Percentiles rank a stretch among this genome's conserved stretches.
Evolutionary conservation across 2,113 vertebrate species (phyloP).

Genomic region (Charadrius vociferus): DNA sequence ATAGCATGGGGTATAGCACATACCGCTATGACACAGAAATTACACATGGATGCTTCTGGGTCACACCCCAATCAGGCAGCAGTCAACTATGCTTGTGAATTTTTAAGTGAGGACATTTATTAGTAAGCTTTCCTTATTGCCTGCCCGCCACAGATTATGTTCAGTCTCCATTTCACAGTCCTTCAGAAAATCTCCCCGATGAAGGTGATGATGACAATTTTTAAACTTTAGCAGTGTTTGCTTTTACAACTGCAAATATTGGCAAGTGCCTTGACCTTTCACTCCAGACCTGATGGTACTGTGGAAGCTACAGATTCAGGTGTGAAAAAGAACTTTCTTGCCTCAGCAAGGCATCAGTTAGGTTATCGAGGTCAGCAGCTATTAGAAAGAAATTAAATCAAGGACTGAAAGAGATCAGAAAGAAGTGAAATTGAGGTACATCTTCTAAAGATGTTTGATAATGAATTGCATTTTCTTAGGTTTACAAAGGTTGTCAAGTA

Average conservation of each 20-base stretch:
- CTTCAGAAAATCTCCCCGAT: not conserved
- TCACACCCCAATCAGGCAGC: not conserved
- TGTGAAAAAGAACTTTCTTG: not conserved
- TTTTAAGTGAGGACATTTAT: not conserved
- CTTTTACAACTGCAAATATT: not conserved
- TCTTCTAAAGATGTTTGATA: not conserved
- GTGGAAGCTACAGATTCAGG: not conserved
- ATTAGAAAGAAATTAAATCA: not conserved
- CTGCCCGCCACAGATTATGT: not conserved
- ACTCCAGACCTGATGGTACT: not conserved
- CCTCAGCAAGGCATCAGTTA: not conserved
- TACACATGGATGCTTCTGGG: not conserved
- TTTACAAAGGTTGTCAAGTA: not conserved
- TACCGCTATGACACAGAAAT: fast-evolving
- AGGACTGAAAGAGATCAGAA: not conserved
- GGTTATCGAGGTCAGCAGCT: not conserved
- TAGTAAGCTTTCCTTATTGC: not conserved
- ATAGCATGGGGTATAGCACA: too few species aligned
- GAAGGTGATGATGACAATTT: not conserved
- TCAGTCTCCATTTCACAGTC: not conserved
- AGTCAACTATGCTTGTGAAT: not conserved
- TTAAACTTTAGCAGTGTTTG: not conserved
- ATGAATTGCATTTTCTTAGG: not conserved
- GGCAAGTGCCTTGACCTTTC: not conserved
- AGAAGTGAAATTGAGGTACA: not conserved